Percentiles rank a stretch among this genome's conserved stretches.
phyloP scores from a whole-genome alignment of 2,797 vertebrate genomes.

The Tolypeutes matacus region DNA sequence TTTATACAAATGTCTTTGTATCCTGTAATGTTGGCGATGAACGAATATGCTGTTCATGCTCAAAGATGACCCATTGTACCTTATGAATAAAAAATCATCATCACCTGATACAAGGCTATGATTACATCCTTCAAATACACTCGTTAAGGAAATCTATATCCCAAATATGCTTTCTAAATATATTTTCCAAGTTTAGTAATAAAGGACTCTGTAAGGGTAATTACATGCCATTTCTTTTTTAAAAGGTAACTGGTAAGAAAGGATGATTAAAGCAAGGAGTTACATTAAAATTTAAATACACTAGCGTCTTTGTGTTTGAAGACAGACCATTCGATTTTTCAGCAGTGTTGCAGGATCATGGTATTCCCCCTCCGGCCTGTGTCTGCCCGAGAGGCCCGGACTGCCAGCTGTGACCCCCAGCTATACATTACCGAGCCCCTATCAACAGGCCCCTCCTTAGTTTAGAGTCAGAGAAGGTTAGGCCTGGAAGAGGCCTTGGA shows the following conservation, averaged over 20 bases:
- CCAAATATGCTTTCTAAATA: conserved; percentile 71
- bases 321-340: conserved; percentile 31
- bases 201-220: conserved; percentile 58
- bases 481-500: conserved; percentile 16
- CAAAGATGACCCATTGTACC: conserved; percentile 74
- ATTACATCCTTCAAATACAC: conserved; percentile 69
- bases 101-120: conserved; percentile 61
- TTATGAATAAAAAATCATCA: conserved; percentile 81
- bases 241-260: conserved; percentile 67
- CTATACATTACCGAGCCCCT: neutral
- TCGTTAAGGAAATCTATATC: conserved; percentile 75
- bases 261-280: conserved; percentile 60
- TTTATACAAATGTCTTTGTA: conserved; percentile 42
- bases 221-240: conserved; percentile 46
- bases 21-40: neutral
- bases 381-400: neutral
- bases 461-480: conserved; percentile 28
- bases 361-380: neutral
- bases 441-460: neutral
- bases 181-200: conserved; percentile 71
- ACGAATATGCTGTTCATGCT: conserved; percentile 52
- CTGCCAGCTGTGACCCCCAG: neutral
- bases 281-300: conserved; percentile 68
- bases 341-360: neutral
- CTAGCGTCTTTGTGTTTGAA: conserved; percentile 51